Conservation (phyloP, 2,797 vertebrate species). For the Sternotherus odoratus region DNA sequence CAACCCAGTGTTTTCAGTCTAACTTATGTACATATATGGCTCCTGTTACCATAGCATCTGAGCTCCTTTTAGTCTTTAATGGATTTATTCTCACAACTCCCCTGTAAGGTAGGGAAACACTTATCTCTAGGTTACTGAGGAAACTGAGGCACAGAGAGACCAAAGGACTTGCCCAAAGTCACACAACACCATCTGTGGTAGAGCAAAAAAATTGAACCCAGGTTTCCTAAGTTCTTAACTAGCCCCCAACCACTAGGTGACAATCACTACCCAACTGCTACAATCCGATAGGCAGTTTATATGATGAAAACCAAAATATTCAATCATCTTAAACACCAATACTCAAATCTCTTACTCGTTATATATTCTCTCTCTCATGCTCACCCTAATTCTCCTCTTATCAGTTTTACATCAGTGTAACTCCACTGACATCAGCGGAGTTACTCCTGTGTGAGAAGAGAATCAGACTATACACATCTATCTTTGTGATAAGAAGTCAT, state of each 20-base stretch:
- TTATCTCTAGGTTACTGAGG: background rate
- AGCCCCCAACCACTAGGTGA: background rate
- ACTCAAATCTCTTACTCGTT: background rate
- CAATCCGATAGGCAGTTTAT: background rate
- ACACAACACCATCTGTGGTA: background rate
- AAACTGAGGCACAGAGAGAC: background rate
- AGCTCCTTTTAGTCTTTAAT: constrained; percentile 1
- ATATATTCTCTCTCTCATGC: too few relatives aligned
- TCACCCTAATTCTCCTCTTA: background rate
- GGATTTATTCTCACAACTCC: background rate
- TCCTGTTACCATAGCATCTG: background rate
- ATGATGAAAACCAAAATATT: background rate
- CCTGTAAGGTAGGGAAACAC: background rate
- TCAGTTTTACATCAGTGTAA: constrained; percentile 3
- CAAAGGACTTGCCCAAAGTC: background rate
- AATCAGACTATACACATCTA: constrained; percentile 11
- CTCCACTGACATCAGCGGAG: background rate
- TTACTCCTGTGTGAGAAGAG: constrained; percentile 2
- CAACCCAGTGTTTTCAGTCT: background rate
- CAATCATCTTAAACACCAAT: background rate
- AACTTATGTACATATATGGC: background rate
- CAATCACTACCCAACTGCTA: background rate
- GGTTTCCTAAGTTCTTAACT: background rate
- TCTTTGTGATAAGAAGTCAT: background rate
- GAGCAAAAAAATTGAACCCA: background rate